Evolutionary conservation across 35 echinoderm and acorn worm species (phyloP).

Genomic region (Heliocidaris erythrogramma): DNA sequence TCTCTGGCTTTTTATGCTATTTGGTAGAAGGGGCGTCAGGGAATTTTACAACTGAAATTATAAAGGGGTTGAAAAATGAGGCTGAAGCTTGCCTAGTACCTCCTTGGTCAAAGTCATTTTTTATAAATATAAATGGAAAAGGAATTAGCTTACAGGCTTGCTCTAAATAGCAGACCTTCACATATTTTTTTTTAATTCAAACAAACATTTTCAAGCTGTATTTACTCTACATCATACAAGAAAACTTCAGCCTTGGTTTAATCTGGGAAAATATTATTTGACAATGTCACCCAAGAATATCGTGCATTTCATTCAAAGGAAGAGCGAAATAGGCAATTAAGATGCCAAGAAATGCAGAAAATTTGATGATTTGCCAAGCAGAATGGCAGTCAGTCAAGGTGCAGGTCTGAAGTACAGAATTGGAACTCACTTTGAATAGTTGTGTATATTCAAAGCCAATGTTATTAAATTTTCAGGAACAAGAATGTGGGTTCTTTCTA

Average conservation of each 20-base stretch:
- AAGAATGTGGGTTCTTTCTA: not conserved
- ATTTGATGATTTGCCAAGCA: constrained; percentile 10
- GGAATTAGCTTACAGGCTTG: not conserved
- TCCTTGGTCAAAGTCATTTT: too few species aligned
- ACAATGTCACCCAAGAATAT: not conserved
- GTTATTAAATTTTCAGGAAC: not conserved
- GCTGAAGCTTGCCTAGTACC: too few species aligned
- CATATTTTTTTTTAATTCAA: too few species aligned
- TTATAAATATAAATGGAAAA: not conserved
- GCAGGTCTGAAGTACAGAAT: not conserved
- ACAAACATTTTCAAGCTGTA: not conserved
- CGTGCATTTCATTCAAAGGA: not conserved
- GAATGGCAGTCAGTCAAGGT: not conserved
- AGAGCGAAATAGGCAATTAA: not conserved
- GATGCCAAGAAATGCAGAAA: constrained; percentile 9
- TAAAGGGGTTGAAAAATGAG: too few species aligned
- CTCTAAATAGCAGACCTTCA: not conserved
- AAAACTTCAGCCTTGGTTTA: not conserved
- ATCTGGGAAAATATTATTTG: not conserved
- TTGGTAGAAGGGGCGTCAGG: too few species aligned
- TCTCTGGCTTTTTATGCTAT: too few species aligned
- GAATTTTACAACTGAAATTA: too few species aligned
- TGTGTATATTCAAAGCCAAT: not conserved
- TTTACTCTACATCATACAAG: not conserved
- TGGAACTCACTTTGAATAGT: not conserved